phyloP scores from a whole-genome alignment of 2,113 vertebrate genomes.

The Numenius arquata region DNA sequence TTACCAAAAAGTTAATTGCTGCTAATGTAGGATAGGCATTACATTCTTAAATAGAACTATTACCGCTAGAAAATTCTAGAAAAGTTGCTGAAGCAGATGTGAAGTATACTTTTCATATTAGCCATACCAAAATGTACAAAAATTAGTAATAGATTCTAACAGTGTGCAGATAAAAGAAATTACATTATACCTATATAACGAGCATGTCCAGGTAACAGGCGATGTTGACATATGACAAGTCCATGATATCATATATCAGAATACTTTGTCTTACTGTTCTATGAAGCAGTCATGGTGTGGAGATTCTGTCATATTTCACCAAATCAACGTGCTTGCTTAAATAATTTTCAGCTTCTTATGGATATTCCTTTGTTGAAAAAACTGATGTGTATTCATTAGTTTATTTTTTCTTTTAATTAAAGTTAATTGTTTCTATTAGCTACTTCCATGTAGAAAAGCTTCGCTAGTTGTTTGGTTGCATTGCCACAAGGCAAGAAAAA shows the following conservation, averaged over 20 bases:
- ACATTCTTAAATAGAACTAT: neutral
- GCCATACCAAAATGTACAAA: neutral
- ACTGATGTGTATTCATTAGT: neutral
- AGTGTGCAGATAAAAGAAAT: neutral
- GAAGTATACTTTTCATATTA: neutral
- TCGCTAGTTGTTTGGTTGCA: neutral
- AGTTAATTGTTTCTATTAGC: neutral
- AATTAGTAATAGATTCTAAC: neutral
- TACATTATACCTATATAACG: neutral
- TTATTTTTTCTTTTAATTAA: neutral
- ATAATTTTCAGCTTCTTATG: neutral
- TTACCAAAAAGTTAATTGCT: neutral
- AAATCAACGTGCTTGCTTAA: neutral
- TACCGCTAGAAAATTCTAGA: neutral
- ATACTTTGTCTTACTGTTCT: neutral
- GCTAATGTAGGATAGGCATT: neutral
- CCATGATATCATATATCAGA: neutral
- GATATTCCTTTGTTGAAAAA: neutral
- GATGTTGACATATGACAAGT: neutral
- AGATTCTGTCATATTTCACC: neutral
- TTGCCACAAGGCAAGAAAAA: neutral
- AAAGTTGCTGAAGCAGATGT: neutral
- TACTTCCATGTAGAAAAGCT: neutral
- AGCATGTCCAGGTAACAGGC: neutral
- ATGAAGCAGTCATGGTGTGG: neutral